Percentiles rank a stretch among this genome's conserved stretches.
Conservation (phyloP, 2,113 vertebrate genomes). For the Nematolebias whitei region DNA sequence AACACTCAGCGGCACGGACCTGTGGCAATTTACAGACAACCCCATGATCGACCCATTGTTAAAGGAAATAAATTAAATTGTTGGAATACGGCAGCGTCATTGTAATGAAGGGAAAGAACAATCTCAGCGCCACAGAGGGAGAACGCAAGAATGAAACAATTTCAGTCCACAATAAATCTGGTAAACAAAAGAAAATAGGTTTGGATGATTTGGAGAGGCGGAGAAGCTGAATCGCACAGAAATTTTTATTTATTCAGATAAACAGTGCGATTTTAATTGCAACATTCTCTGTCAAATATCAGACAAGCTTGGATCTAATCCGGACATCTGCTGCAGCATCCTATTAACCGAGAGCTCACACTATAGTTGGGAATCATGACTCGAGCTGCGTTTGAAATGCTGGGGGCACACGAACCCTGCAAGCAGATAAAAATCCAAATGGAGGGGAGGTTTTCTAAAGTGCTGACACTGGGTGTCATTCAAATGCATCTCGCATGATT, state of each 20-base stretch:
- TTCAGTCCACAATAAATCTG: slow-evolving; percentile 28
- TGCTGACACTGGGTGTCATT: slow-evolving; percentile 66
- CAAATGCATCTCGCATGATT: slow-evolving; percentile 57
- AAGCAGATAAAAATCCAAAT: slow-evolving; percentile 50
- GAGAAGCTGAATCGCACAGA: not conserved
- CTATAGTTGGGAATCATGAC: slow-evolving; percentile 50
- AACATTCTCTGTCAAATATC: slow-evolving; percentile 22
- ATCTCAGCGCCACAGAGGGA: slow-evolving; percentile 12
- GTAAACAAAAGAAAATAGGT: slow-evolving; percentile 41
- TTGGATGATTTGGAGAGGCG: not conserved
- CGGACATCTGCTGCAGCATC: slow-evolving; percentile 42
- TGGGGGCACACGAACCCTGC: slow-evolving; percentile 45
- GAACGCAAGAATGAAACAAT: slow-evolving; percentile 31
- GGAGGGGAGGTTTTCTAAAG: slow-evolving; percentile 48
- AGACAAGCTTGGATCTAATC: slow-evolving; percentile 29
- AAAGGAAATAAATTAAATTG: slow-evolving; percentile 59
- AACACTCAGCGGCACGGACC: slow-evolving; percentile 46
- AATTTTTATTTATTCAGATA: slow-evolving; percentile 29
- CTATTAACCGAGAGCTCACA: slow-evolving; percentile 35
- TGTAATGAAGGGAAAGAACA: slow-evolving; percentile 49
- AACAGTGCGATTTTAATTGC: slow-evolving; percentile 30
- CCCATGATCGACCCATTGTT: slow-evolving; percentile 51
- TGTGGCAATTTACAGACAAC: slow-evolving; percentile 57
- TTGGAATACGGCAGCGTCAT: slow-evolving; percentile 30
- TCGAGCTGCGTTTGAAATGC: slow-evolving; percentile 55